Conservation (phyloP, 1,140 invertebrate species). For the Penaeus chinensis region DNA sequence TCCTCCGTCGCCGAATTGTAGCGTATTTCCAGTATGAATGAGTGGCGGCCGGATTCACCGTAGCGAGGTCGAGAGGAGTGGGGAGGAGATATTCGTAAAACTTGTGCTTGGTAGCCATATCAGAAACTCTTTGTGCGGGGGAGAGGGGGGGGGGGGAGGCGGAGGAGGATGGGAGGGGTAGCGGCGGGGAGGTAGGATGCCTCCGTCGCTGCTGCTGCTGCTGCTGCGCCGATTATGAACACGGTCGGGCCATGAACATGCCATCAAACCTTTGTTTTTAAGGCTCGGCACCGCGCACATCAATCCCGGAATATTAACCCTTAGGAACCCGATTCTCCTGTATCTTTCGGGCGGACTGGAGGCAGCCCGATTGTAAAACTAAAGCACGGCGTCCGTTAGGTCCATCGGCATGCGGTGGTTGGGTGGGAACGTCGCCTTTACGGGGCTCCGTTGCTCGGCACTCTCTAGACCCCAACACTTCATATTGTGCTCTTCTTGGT, state of each 20-base stretch:
- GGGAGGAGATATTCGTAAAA: too few relatives aligned
- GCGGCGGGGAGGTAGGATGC: background rate
- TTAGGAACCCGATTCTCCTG: conserved; percentile 16
- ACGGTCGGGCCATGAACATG: conserved; percentile 19
- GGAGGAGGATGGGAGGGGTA: too few relatives aligned
- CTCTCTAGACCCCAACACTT: background rate
- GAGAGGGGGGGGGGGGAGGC: too few relatives aligned
- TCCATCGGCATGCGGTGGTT: too few relatives aligned
- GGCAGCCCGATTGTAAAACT: background rate
- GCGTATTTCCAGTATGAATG: too few relatives aligned
- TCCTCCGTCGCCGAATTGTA: background rate
- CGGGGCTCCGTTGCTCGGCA: background rate
- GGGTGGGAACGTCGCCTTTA: background rate
- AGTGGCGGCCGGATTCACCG: conserved; percentile 6
- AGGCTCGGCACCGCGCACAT: background rate
- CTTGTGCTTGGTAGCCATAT: too few relatives aligned
- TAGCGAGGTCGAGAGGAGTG: too few relatives aligned
- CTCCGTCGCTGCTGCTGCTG: background rate
- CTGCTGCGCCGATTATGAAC: conserved; percentile 21
- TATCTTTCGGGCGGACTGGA: background rate
- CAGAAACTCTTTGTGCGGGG: too few relatives aligned
- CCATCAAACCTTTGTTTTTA: conserved; percentile 6
- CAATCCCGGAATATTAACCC: conserved; percentile 18
- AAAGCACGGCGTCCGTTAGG: background rate
- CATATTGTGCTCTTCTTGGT: conserved; percentile 22